Conservation (phyloP, 2,797 vertebrate species). For the Lepilemur septentrionalis region DNA sequence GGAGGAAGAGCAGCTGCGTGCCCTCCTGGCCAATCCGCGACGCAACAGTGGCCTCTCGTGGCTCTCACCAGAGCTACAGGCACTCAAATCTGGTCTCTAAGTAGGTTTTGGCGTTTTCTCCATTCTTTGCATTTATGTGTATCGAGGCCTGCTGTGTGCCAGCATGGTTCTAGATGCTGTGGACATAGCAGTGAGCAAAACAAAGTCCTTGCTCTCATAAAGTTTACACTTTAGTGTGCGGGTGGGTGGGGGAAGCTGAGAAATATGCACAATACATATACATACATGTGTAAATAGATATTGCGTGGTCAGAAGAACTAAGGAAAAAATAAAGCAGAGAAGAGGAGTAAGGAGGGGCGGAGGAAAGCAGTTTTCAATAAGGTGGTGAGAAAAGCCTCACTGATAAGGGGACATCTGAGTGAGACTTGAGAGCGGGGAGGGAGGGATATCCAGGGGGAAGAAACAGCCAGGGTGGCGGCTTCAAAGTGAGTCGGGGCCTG, state of each 20-base stretch:
- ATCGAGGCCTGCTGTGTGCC: not conserved
- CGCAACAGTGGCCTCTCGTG: conserved; percentile 79
- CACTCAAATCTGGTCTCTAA: not conserved
- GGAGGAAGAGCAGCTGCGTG: not conserved
- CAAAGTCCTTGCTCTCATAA: not conserved
- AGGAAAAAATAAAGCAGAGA: not conserved
- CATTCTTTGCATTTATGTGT: not conserved
- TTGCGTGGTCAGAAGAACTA: not conserved
- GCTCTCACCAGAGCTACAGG: not conserved
- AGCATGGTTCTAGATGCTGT: not conserved
- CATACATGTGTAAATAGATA: not conserved
- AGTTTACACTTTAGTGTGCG: not conserved
- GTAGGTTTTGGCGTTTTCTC: not conserved
- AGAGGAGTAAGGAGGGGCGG: not conserved
- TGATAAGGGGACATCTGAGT: not conserved
- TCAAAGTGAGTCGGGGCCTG: not conserved
- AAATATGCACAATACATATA: not conserved
- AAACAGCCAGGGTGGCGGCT: not conserved
- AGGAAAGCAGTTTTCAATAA: not conserved
- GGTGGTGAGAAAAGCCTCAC: not conserved
- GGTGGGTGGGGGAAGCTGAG: not conserved
- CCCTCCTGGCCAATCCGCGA: not conserved
- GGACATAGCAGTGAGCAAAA: not conserved
- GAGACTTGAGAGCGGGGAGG: not conserved
- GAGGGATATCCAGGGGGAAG: not conserved